Percentiles rank a stretch among this genome's conserved stretches.
Conservation (phyloP, 2,113 vertebrate genomes). For the Oreochromis spilurus region DNA sequence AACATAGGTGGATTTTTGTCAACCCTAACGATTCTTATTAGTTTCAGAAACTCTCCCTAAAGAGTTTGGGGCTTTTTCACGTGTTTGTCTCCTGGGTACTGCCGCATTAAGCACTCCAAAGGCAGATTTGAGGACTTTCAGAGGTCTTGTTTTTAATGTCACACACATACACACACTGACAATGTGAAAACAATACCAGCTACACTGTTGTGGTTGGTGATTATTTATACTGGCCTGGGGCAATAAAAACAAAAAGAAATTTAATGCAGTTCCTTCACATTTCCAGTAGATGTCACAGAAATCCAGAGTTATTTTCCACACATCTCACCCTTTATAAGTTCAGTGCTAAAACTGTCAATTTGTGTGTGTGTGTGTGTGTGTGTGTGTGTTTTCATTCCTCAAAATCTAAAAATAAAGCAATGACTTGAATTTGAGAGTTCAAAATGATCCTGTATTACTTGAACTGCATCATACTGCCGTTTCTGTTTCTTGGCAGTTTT, state of each 20-base stretch:
- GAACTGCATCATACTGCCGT: fast-evolving
- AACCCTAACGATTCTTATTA: not conserved
- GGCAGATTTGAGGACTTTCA: not conserved
- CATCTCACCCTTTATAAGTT: not conserved
- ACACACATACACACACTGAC: not conserved
- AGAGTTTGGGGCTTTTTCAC: not conserved
- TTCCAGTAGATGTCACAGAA: not conserved
- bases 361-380: not conserved
- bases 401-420: not conserved
- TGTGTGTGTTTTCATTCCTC: not conserved
- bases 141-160: fast-evolving
- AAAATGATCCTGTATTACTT: not conserved
- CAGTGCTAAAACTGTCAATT: not conserved
- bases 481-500: not conserved
- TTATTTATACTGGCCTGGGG: not conserved
- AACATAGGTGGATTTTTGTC: not conserved
- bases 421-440: not conserved
- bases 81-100: not conserved
- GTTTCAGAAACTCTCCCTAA: not conserved
- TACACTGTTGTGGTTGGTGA: not conserved
- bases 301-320: not conserved
- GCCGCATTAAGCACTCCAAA: not conserved
- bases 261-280: not conserved
- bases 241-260: not conserved
- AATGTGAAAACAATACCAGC: not conserved